These are phyloP conservation scores for Dicrostonyx torquatus DNA, from an alignment of 2,797 vertebrate genomes.

Conservation along the genomic window DNA sequence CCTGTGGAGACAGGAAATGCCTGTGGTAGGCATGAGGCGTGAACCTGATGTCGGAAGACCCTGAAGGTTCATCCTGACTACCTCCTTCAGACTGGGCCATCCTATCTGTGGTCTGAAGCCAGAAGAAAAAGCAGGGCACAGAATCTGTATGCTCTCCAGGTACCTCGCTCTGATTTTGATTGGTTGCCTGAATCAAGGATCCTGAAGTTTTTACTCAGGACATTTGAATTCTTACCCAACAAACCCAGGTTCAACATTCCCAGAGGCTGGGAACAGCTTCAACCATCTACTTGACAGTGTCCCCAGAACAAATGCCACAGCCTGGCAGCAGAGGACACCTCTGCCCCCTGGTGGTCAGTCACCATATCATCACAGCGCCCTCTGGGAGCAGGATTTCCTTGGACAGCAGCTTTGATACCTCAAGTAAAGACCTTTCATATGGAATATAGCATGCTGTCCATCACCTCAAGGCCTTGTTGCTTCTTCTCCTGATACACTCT, in stretches of 20 bases:
- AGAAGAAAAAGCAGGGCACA: background rate
- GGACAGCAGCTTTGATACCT: background rate
- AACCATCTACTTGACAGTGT: background rate
- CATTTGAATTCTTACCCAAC: background rate
- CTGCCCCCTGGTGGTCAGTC: slow-evolving; percentile 60
- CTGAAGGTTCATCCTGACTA: background rate
- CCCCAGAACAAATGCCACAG: background rate
- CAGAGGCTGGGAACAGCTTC: background rate
- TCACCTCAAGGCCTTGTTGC: background rate
- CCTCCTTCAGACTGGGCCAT: background rate
- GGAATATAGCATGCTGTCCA: background rate
- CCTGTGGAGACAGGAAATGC: background rate
- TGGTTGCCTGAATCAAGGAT: slow-evolving; percentile 15
- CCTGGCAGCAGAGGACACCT: background rate
- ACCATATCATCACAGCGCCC: background rate
- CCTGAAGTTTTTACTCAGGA: background rate
- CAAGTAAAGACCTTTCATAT: background rate
- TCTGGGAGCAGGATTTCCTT: accelerated
- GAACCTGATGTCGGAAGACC: background rate
- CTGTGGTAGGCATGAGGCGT: background rate
- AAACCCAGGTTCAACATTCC: background rate
- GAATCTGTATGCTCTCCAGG: background rate
- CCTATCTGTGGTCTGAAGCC: background rate
- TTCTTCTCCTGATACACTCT: background rate
- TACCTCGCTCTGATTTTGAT: background rate